Percentiles rank a stretch among this genome's conserved stretches.
Conservation (phyloP, 2,113 vertebrate genomes). For the Brachyhypopomus occidentalis region DNA sequence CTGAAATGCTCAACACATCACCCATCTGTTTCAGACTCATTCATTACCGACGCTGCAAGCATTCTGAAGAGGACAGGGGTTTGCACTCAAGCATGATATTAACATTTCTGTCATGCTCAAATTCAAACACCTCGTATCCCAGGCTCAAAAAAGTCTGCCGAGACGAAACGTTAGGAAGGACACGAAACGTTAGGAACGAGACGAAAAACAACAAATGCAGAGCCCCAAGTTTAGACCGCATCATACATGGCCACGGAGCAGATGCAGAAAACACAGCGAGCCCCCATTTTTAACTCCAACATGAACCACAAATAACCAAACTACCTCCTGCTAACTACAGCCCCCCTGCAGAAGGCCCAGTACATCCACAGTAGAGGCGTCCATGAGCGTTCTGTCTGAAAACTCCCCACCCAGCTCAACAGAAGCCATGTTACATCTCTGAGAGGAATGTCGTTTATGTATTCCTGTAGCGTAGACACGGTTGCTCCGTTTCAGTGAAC, state of each 20-base stretch:
- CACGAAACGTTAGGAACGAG: constrained; percentile 35
- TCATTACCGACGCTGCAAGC: neutral
- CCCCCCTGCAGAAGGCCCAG: constrained; percentile 1
- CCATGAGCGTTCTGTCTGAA: constrained; percentile 67
- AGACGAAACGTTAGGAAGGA: constrained; percentile 49
- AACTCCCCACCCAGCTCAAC: constrained; percentile 74
- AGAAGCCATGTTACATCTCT: constrained; percentile 72
- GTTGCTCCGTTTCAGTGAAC: constrained; percentile 51
- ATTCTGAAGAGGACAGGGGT: neutral
- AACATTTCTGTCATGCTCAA: constrained; percentile 37
- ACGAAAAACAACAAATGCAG: constrained; percentile 57
- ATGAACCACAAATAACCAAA: constrained; percentile 47
- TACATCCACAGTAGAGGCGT: constrained; percentile 20
- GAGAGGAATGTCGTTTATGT: constrained; percentile 72
- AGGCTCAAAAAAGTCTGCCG: constrained; percentile 50
- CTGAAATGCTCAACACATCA: neutral
- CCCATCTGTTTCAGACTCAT: neutral
- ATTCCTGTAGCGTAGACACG: constrained; percentile 48
- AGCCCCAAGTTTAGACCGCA: constrained; percentile 39
- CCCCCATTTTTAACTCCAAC: constrained; percentile 54
- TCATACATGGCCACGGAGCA: constrained; percentile 25
- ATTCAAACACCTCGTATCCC: constrained; percentile 44
- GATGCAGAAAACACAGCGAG: constrained; percentile 29
- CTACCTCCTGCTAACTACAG: neutral
- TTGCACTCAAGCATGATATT: constrained; percentile 1